Evolutionary conservation across 2,888 invertebrate genomes (phyloP).

Genomic region (Eristalis tenax): DNA sequence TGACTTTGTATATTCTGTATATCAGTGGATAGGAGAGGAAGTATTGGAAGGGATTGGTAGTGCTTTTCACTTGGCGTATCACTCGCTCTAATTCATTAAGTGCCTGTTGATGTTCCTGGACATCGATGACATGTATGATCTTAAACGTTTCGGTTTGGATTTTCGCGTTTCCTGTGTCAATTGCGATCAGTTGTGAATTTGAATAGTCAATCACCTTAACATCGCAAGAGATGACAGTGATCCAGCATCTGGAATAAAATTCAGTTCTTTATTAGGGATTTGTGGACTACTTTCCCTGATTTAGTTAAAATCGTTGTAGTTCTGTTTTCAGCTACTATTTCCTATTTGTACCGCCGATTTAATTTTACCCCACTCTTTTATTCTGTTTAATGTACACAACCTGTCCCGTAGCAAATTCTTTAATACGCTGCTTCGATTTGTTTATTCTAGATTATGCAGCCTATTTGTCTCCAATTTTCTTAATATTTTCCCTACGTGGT

Average conservation of each 20-base stretch:
- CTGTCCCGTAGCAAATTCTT: too few species aligned
- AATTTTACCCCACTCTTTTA: constrained; percentile 52
- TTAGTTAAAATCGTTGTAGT: constrained; percentile 33
- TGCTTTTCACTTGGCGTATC: constrained; percentile 11
- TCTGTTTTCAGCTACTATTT: constrained; percentile 47
- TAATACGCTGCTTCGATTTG: too few species aligned
- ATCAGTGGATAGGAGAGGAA: too few species aligned
- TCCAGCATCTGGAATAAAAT: constrained; percentile 9
- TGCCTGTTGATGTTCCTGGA: constrained; percentile 12
- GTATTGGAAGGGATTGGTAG: too few species aligned
- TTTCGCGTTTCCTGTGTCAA: constrained; percentile 18
- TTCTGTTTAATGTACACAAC: constrained; percentile 47
- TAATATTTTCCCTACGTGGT: constrained; percentile 37
- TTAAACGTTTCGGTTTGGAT: constrained; percentile 23
- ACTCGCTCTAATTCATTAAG: not conserved
- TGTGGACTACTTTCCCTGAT: constrained; percentile 37
- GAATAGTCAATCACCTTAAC: not conserved
- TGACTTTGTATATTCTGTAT: too few species aligned
- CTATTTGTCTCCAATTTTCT: constrained; percentile 56
- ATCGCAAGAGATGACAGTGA: not conserved
- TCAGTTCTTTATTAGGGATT: constrained; percentile 36
- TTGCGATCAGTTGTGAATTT: not conserved
- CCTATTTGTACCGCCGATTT: constrained; percentile 44
- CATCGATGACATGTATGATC: constrained; percentile 27
- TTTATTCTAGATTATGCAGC: too few species aligned